Evolutionary conservation across 2,888 invertebrate species (phyloP).

Genomic region (Meloe dianella): DNA sequence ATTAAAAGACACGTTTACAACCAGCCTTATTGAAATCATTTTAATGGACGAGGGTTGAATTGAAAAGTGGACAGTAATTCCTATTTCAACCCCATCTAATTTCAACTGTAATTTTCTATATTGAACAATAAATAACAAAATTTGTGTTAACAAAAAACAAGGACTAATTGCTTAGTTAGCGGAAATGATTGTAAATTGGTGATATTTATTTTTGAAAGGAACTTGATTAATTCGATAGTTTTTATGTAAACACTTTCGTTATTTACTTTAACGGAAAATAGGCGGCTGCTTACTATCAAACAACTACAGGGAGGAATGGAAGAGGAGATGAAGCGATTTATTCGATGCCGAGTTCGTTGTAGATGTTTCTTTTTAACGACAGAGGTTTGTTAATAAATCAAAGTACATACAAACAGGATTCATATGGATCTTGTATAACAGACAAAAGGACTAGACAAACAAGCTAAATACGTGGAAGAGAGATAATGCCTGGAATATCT

Average conservation of each 20-base stretch:
- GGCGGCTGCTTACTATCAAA: background rate
- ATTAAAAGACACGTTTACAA: constrained; percentile 32
- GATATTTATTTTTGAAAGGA: background rate
- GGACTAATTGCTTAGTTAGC: background rate
- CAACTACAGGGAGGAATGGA: background rate
- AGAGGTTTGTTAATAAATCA: constrained; percentile 15
- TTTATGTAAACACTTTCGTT: background rate
- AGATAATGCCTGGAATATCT: constrained; percentile 27
- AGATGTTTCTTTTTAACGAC: constrained; percentile 17
- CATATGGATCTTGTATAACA: constrained; percentile 5
- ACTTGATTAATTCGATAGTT: constrained; percentile 1
- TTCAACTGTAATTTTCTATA: background rate
- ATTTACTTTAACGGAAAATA: background rate
- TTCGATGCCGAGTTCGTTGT: constrained; percentile 7
- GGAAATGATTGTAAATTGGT: background rate
- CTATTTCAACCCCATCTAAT: background rate
- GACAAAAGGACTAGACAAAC: constrained; percentile 16
- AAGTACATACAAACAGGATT: constrained; percentile 16
- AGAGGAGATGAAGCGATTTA: background rate
- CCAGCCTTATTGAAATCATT: constrained; percentile 37
- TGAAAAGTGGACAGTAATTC: constrained; percentile 16
- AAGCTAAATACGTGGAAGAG: constrained; percentile 11
- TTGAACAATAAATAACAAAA: constrained; percentile 3
- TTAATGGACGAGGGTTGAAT: constrained; percentile 31
- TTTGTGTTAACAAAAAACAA: background rate